Base-by-base conservation (phyloP, 2,113 vertebrate species). In the Coturnix japonica region DNA sequence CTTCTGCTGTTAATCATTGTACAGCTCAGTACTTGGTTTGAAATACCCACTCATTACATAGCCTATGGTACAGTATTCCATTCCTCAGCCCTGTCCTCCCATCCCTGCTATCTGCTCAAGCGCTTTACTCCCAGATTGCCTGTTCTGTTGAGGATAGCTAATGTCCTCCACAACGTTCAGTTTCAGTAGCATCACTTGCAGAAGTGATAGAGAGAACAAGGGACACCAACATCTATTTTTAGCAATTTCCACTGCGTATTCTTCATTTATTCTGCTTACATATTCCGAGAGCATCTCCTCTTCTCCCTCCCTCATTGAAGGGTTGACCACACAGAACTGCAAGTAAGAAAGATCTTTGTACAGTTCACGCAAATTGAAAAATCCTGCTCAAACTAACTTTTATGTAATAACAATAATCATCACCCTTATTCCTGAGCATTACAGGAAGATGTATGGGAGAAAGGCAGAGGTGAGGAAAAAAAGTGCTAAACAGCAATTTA, bases 211-310 rank as follows among this genome's bases (percentile, higher is more conserved):
- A 31, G 20, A 35, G 56, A 70, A 76, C 30, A 33, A 87, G 7
- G 18, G 49, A 59, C 9, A 8, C 2, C 3, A 75, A 35, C 39
- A 60, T 6, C 15, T 30, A 8, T 2, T 77, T 61, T 61, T 37
- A 56, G 13, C 7, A 6, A 56, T 37, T 69, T 46, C 19, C 35
- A 35, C 19, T 0, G 0, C 5, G 2, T 3, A 6, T 1, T 51
- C 33, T 64, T 72, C 57, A 35, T 73, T 76, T 73, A 61, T 6
- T 37, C 33, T 31, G 11, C 4, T 46, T 61, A 31, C 17, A 49
- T 39, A 3, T 13, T 19, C 49, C 33, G 70, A 16, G 4, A 46
- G 12, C 14, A 35, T 5, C 15, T 69, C 7, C 6, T 10, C 10
- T 46, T n/a, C 63, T 65, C 44, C 28, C 2, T 59, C 73, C 66